Evolutionary conservation across 2,797 vertebrate genomes (phyloP).

Genomic region (Carapus acus): DNA sequence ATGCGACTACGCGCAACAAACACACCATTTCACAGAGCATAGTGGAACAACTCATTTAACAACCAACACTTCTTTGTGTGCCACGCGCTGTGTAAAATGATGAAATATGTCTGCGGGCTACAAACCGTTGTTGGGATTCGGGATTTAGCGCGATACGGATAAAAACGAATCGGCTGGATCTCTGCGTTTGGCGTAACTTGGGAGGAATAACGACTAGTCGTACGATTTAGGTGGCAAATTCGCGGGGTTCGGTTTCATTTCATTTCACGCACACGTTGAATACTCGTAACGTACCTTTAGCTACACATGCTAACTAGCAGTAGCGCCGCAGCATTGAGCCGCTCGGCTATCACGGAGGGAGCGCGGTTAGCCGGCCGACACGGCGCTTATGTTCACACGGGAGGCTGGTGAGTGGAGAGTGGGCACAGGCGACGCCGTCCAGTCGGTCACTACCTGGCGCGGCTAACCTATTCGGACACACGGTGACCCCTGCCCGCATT

Average conservation of each 20-base stretch:
- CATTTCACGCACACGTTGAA: neutral
- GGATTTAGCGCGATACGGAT: no score
- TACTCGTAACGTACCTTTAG: neutral
- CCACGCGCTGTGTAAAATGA: no score
- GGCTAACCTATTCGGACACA: slow-evolving; percentile 26
- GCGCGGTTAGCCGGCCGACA: neutral
- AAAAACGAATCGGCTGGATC: no score
- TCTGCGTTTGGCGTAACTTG: no score
- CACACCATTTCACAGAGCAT: no score
- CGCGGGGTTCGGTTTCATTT: neutral
- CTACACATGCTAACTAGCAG: slow-evolving; percentile 28
- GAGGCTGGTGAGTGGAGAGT: neutral
- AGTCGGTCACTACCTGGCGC: slow-evolving; percentile 37
- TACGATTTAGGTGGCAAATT: no score
- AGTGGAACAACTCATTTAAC: no score
- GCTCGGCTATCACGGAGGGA: slow-evolving; percentile 28
- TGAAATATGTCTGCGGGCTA: no score
- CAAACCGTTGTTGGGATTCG: no score
- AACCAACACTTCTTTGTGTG: no score
- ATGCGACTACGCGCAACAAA: no score
- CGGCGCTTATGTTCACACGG: neutral
- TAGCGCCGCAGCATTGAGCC: neutral
- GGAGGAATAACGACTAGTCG: no score
- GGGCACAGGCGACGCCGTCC: neutral
- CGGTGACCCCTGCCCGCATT: slow-evolving; percentile 1